Percentiles rank a stretch among this genome's conserved stretches.
phyloP scores from a whole-genome alignment of 2,888 invertebrate species.

The Pammene aurita region DNA sequence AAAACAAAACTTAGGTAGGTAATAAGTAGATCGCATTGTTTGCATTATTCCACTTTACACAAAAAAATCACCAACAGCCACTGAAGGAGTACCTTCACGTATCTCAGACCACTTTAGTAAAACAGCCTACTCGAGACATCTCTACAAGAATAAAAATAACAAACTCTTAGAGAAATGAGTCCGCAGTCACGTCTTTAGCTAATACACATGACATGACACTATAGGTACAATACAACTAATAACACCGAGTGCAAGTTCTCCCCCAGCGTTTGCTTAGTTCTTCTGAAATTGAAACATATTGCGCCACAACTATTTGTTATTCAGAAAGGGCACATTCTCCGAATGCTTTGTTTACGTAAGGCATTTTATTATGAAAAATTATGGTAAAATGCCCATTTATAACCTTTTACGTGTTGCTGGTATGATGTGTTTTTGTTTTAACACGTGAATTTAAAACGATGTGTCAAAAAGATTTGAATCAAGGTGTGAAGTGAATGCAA shows the following conservation, averaged over 20 bases:
- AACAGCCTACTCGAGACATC: constrained; percentile 13
- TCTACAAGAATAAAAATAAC: constrained; percentile 33
- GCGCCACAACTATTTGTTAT: constrained; percentile 41
- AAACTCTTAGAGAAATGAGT: constrained; percentile 23
- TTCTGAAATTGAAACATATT: constrained; percentile 42
- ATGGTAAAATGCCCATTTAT: constrained; percentile 36
- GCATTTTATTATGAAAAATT: constrained; percentile 34
- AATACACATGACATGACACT: constrained; percentile 39
- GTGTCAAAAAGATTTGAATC: constrained; percentile 35
- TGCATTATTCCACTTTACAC: too few species aligned
- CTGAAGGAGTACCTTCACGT: too few species aligned
- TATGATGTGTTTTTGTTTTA: constrained; percentile 25
- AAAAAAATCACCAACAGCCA: too few species aligned
- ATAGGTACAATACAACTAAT: constrained; percentile 41
- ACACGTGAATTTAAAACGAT: constrained; percentile 16
- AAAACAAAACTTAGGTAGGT: too few species aligned
- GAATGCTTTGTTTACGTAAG: constrained; percentile 33
- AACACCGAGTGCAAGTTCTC: constrained; percentile 38
- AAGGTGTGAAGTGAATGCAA: constrained; percentile 25
- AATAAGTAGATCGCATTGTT: too few species aligned
- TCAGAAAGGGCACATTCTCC: constrained; percentile 38
- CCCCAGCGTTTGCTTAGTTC: constrained; percentile 37
- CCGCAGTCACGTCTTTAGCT: constrained; percentile 36
- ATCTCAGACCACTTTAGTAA: constrained; percentile 1
- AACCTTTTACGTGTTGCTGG: constrained; percentile 29